Percentiles rank a stretch among this genome's conserved stretches.
phyloP scores from a whole-genome alignment of 2,113 vertebrate species.

The Bettongia penicillata region DNA sequence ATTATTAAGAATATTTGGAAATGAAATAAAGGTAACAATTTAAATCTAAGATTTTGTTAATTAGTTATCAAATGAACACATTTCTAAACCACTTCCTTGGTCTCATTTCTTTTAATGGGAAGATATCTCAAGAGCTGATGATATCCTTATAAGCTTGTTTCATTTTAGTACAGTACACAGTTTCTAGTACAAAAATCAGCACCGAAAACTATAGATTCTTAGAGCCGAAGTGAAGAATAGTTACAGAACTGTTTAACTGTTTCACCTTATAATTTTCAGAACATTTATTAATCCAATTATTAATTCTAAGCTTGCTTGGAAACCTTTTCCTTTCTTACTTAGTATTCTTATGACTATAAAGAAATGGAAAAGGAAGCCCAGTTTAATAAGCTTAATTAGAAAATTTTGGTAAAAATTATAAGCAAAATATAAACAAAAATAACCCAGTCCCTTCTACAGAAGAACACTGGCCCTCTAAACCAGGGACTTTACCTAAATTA shows the following conservation, averaged over 20 bases:
- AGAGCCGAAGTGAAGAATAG: slow-evolving; percentile 56
- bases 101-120: slow-evolving; percentile 76
- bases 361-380: slow-evolving; percentile 41
- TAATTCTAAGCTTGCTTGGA: slow-evolving; percentile 11
- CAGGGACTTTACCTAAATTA: background rate
- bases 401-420: slow-evolving; percentile 67
- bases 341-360: slow-evolving; percentile 58
- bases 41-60: slow-evolving; percentile 60
- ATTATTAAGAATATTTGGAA: slow-evolving; percentile 23
- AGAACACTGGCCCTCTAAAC: slow-evolving; percentile 49
- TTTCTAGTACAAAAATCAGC: slow-evolving; percentile 45
- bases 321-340: slow-evolving; percentile 61
- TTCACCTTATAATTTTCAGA: slow-evolving; percentile 58
- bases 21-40: slow-evolving; percentile 58
- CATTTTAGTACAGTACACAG: slow-evolving; percentile 50
- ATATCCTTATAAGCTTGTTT: slow-evolving; percentile 71
- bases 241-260: slow-evolving; percentile 26
- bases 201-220: slow-evolving; percentile 63
- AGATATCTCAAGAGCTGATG: slow-evolving; percentile 78
- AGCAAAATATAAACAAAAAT: slow-evolving; percentile 56
- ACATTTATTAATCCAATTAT: slow-evolving; percentile 60
- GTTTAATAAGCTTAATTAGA: slow-evolving; percentile 56
- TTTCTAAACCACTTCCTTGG: slow-evolving; percentile 80
- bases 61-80: slow-evolving; percentile 68
- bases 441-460: slow-evolving; percentile 25